These are phyloP conservation scores for Acromyrmex heyeri DNA, from an alignment of 1,140 invertebrate genomes.

Conservation along the genomic window DNA sequence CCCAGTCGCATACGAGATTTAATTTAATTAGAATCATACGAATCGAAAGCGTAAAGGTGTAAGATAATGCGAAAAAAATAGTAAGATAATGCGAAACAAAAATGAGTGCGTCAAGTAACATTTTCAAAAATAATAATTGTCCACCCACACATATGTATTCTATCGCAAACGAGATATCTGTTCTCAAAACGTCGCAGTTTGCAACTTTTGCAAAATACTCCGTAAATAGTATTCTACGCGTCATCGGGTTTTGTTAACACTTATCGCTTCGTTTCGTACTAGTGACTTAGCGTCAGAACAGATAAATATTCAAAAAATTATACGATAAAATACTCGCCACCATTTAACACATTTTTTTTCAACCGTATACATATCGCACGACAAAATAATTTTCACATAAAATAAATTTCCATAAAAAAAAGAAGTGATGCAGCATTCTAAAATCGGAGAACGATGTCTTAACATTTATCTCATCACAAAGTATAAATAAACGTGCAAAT, in stretches of 20 bases:
- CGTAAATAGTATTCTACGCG: slow-evolving; percentile 21
- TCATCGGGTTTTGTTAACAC: slow-evolving; percentile 7
- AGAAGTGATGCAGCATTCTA: background rate
- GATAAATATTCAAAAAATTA: background rate
- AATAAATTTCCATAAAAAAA: background rate
- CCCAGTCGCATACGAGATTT: background rate
- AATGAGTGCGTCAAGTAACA: background rate
- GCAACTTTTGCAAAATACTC: slow-evolving; percentile 12
- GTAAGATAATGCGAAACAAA: background rate
- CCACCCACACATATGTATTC: background rate
- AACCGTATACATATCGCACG: background rate
- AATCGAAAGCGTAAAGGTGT: background rate
- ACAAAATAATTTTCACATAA: background rate
- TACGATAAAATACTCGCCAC: background rate
- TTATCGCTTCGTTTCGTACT: background rate
- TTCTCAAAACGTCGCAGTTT: background rate
- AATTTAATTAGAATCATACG: background rate
- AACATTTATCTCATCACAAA: slow-evolving; percentile 26
- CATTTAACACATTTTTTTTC: background rate
- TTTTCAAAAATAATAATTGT: slow-evolving; percentile 39
- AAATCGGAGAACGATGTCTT: background rate
- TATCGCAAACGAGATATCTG: background rate
- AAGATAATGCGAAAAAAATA: background rate
- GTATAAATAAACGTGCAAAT: slow-evolving; percentile 25
- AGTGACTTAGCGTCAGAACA: background rate